Base-by-base conservation (phyloP, 2,113 vertebrate species). In the Scomber scombrus region DNA sequence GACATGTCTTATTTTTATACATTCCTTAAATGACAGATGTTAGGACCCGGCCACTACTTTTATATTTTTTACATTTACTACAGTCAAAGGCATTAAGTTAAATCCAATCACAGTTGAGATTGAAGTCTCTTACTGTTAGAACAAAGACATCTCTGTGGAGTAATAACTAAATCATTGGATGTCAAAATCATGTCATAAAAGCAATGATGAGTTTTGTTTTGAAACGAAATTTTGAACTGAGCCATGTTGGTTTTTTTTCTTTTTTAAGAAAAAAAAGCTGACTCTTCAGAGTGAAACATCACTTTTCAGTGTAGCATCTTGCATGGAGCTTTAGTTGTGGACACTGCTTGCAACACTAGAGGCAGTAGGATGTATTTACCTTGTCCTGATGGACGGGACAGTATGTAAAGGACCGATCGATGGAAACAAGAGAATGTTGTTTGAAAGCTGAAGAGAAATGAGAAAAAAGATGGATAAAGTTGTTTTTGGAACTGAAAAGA, bases 261-360 rank as follows among this genome's bases (percentile, higher is more conserved):
- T 85, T 74, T 71, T 26, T 34, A 34, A 6, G 7, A 34, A 34
- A 18, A 78, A 63, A 81, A 85, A 90, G 85, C 88, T 79, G 81
- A 92, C 75, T 75, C 67, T 81, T 58, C 77, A 65, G 62, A 88
- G 91, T 61, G 78, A 85, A 81, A 78, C 19, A 89, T 82, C 43
- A 80, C 61, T 89, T 93, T 91, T 94, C 90, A 92, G 90, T 93
- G 91, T 88, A 90, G 89, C 81, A 91, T 93, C 90, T 93, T 93
- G 89, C 91, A 90, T 90, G 86, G 91, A 88, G 77, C 82, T 84
- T 90, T 85, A 86, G 80, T 79, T 90, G 86, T 91, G 81, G 77
- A 87, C 68, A 57, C 80, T 73, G 76, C 86, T 75, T n/a, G 51
- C 62, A 52, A 43, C 72, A 60, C 55, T 71, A 52, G 64, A 73